Evolutionary conservation across 2,797 vertebrate species (phyloP), one percentile per base, ranked within the genome.

Genomic region (Ctenosaura bakeri): DNA sequence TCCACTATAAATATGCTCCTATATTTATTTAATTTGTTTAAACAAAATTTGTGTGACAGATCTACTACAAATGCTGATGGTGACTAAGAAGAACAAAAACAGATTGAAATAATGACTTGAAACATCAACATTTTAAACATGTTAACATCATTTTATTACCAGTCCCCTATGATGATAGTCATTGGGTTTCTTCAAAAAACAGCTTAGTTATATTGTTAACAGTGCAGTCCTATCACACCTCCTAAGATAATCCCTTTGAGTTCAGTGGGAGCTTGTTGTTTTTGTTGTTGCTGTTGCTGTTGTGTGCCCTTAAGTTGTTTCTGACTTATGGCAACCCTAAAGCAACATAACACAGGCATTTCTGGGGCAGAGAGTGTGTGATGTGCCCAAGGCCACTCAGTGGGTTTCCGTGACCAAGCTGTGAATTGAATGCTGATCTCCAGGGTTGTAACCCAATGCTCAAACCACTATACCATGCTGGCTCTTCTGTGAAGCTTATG

Each of bases 1-100:
- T 89, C 56, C n/a, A 26, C 32, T 35, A 74, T 79, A 91, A 89
- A 93, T 88, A 85, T 92, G 86, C 6, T 78, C 86, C 9, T 42
- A 4, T 80, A 69, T 88, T 0, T 62, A 66, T 89, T 78, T 80
- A 12, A 29, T 26, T 66, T 29, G 29, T 13, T 69, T 32, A 26
- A 62, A 62, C 59, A 22, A 22, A 62, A 62, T 62, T 79, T 24
- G 59, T 89, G 89, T 90, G 71, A 29, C 78, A 89, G 66, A 20
- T 86, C 29, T 90, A 54, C 12, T 77, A 66, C 73, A 77, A 35
- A 77, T 77, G 52, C 24, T 20, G 14, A 29, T 24, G 73, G 71
- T 24, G 79, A n/a, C 52, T 73, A 80, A 80, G n/a, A 79, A 85
- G 4, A 86, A 14, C 46, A n/a, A 54, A 79, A 46, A 46, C 71